Base-by-base conservation (phyloP, 2,113 vertebrate genomes). In the Trichomycterus rosablanca region DNA sequence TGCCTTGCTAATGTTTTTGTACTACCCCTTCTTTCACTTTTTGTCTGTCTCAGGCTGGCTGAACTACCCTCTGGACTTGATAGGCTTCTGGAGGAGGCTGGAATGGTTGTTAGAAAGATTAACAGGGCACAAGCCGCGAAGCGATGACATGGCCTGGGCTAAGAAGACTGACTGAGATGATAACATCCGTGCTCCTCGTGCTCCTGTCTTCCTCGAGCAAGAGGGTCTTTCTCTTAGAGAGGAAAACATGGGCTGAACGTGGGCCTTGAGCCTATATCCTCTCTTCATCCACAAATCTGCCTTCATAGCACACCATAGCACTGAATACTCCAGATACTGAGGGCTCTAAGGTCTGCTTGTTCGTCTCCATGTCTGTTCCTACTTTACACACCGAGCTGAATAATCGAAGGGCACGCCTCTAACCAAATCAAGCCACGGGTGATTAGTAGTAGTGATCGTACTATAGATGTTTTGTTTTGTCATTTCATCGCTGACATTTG, bases 121-220 rank as follows among this genome's bases (percentile, higher is more conserved):
- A 24, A 87, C 81, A 0, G 86, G 86, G n/a, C 74, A 78, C 46
- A 84, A 64, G 35, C 86, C 86, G 0, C 81, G 83, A 50, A 80
- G 80, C 5, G 86, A 89, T 12, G 84, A 88, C 75, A 50, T 88
- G 78, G 79, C 74, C 1, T 86, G 86, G 86, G 79, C 83, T 20
- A 86, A 87, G 79, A 87, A 78, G 70, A 87, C 78, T 0, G 74
- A 84, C 63, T 83, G 63, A 81, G 35, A 28, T 2, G 6, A 55
- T 1, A 42, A 10, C 8, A 30, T 19, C 3, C 35, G 3, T 3
- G 23, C 34, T n/a, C 43, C 23, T 26, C 48, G 39, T 14, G 2
- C 23, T 45, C 23, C 3, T 40, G 18, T 34, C 43, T 44, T 56
- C 18, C 30, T 39, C 51, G 7, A 59, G 18, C 18, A 32, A 28